Evolutionary conservation across 2,888 invertebrate genomes (phyloP).

Genomic region (Flexamia atlantica): DNA sequence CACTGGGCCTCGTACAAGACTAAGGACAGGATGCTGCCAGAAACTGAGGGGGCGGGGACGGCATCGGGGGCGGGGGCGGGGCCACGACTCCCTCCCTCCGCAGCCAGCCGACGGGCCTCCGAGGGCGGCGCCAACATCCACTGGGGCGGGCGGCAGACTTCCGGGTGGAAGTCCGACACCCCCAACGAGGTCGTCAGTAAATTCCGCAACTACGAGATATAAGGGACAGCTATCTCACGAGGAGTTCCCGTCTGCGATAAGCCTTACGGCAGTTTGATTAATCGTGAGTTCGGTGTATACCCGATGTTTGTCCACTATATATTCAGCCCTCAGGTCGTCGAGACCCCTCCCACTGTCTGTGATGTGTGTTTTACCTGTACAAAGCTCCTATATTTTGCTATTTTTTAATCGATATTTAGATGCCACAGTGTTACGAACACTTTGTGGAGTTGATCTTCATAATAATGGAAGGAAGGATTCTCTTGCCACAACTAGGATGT

Average conservation of each 20-base stretch:
- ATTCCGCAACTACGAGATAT: conserved; percentile 95
- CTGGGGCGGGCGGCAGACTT: conserved; percentile 76
- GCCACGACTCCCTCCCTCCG: conserved; percentile 74
- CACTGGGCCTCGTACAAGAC: conserved; percentile 95
- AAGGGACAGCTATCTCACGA: conserved; percentile 73
- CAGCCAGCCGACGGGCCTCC: conserved; percentile 84
- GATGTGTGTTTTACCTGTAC: conserved; percentile 47
- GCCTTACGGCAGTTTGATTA: conserved; percentile 43
- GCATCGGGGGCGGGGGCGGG: conserved; percentile 69
- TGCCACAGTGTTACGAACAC: background rate
- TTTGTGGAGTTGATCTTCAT: background rate
- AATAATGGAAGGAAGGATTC: background rate
- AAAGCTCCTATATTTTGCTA: conserved; percentile 47
- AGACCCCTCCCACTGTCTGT: conserved; percentile 45
- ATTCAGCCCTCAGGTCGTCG: conserved; percentile 14
- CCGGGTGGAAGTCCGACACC: conserved; percentile 85
- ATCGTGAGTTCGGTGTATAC: conserved; percentile 46
- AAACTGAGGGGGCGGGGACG: conserved; percentile 71
- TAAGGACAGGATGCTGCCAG: conserved; percentile 90
- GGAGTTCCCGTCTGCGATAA: background rate
- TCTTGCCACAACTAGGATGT: background rate
- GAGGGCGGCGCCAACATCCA: conserved; percentile 92
- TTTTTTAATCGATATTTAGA: conserved; percentile 1
- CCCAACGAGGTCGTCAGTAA: conserved; percentile 90
- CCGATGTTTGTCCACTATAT: conserved; percentile 37